A percentile compares a stretch with the other conserved stretches of the same genome.
Evolutionary conservation across 1,140 invertebrate species (phyloP).

Genomic region (Plodia interpunctella): DNA sequence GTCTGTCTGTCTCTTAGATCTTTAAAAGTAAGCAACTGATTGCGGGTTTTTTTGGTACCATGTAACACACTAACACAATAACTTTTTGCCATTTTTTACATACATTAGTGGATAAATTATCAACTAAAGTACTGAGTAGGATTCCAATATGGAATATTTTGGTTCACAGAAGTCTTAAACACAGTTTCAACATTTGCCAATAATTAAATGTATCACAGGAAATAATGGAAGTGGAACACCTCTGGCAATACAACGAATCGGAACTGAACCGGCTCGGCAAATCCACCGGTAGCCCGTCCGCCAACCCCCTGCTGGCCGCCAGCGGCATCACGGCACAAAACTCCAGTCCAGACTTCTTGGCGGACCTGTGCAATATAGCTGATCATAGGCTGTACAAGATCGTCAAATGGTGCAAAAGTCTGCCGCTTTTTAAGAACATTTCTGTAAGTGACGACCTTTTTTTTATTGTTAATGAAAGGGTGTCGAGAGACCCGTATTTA

Average conservation of each 20-base stretch:
- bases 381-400: slow-evolving; percentile 98
- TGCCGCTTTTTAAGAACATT: slow-evolving; percentile 97
- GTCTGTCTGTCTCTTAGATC: no score
- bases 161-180: no score
- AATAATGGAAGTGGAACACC: slow-evolving; percentile 95
- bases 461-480: no score
- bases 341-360: slow-evolving; percentile 89
- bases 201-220: no score
- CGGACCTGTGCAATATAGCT: slow-evolving; percentile 94
- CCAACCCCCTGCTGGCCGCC: slow-evolving; percentile 80
- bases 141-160: neutral
- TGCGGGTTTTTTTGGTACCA: no score
- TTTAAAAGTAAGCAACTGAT: no score
- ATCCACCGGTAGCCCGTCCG: slow-evolving; percentile 51
- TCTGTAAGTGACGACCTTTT: slow-evolving; percentile 80
- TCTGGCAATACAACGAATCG: slow-evolving; percentile 93
- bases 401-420: slow-evolving; percentile 98
- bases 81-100: no score
- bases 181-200: no score
- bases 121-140: no score
- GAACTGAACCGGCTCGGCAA: slow-evolving; percentile 80
- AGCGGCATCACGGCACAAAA: slow-evolving; percentile 80
- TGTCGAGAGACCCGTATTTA: no score
- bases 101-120: no score
- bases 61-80: no score